Percentiles rank a stretch among this genome's conserved stretches.
Evolutionary conservation across 2,888 invertebrate genomes (phyloP).

Genomic region (Trachelus troglodyta): DNA sequence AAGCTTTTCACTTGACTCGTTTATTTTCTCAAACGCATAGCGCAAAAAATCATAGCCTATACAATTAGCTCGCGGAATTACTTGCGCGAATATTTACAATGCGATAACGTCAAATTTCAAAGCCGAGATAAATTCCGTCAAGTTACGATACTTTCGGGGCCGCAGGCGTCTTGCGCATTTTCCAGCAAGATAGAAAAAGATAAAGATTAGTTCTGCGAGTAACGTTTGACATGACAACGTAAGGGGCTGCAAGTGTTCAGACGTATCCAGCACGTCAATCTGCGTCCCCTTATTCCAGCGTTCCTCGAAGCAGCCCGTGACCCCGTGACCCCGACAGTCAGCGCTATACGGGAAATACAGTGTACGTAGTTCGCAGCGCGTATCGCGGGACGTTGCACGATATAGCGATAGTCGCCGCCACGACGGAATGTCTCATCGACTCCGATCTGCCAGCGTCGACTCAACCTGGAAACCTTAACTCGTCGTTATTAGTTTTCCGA

Average conservation of each 20-base stretch:
- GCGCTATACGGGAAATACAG: background rate
- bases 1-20: background rate
- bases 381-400: background rate
- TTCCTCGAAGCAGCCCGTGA: background rate
- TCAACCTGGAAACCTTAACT: background rate
- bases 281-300: background rate
- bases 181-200: background rate
- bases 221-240: constrained; percentile 30
- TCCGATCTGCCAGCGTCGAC: background rate
- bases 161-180: background rate
- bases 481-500: background rate
- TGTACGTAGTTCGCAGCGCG: background rate
- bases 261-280: background rate
- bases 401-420: background rate
- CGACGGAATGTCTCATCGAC: background rate
- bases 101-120: background rate
- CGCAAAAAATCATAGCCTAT: background rate
- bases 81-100: background rate
- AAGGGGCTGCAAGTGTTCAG: background rate
- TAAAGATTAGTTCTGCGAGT: background rate
- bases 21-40: background rate
- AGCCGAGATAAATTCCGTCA: background rate
- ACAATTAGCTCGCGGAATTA: background rate
- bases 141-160: background rate
- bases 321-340: background rate